phyloP scores from a whole-genome alignment of 2,113 vertebrate species.

The Bombycilla garrulus region DNA sequence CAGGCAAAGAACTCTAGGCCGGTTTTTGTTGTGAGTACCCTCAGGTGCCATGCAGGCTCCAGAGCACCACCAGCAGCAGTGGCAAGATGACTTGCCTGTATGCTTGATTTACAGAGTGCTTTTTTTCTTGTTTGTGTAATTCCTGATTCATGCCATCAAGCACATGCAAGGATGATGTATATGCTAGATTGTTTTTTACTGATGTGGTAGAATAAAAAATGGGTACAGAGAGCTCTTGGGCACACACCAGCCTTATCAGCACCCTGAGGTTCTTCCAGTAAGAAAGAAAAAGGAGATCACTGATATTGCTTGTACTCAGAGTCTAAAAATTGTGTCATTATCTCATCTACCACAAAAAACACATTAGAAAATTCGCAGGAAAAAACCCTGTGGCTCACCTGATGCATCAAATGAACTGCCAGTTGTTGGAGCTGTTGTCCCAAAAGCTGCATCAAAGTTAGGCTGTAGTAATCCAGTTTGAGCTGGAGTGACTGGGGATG shows the following conservation, averaged over 20 bases:
- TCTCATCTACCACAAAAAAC: neutral
- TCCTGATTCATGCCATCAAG: conserved; percentile 50
- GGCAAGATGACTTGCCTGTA: conserved; percentile 2
- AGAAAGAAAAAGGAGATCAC: neutral
- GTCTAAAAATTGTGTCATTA: neutral
- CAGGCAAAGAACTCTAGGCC: conserved; percentile 65
- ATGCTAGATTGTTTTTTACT: conserved; percentile 8
- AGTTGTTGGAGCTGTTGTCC: conserved; percentile 74
- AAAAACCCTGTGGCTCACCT: conserved; percentile 75
- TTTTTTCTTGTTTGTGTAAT: neutral
- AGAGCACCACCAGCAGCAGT: conserved; percentile 68
- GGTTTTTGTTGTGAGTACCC: conserved; percentile 43
- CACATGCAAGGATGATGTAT: conserved; percentile 60
- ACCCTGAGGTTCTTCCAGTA: neutral
- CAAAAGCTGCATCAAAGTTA: conserved; percentile 82
- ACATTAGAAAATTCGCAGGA: neutral
- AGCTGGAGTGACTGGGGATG: conserved; percentile 80
- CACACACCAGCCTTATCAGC: neutral
- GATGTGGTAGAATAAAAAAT: conserved; percentile 21
- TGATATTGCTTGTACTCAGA: neutral
- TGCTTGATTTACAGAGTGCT: neutral
- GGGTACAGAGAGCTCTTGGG: neutral
- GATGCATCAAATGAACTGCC: conserved; percentile 88
- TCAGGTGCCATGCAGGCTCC: conserved; percentile 71
- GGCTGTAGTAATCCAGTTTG: conserved; percentile 86